Evolutionary conservation across 2,113 vertebrate species (phyloP), one percentile per base, ranked within the genome.

Genomic region (Tapirus terrestris): DNA sequence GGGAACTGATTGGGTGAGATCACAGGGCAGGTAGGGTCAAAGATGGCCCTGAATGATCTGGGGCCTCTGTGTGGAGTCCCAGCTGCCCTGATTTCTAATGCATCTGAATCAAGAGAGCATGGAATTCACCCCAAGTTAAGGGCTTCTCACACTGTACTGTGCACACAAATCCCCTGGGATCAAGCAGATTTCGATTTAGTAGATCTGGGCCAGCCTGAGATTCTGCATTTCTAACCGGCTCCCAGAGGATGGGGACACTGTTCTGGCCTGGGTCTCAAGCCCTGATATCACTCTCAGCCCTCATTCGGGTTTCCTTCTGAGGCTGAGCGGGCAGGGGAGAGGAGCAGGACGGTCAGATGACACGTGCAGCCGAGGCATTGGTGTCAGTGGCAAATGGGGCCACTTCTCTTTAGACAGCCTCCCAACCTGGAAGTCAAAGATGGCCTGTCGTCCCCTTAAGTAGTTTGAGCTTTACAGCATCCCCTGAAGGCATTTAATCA

Each of bases 181-280:
- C 56, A 76, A 48, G 60, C 68, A 60, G 76, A 36, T 45, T 90
- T 51, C 29, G 43, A 53, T 18, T 23, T 33, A 2, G 65, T 13
- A 36, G 25, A 39, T 51, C 18, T 3, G 20, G 63, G 89, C 21
- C 25, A 8, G 7, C 56, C 20, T 16, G 14, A 36, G 65, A 17
- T 20, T 11, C 80, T 58, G 58, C 65, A 68, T 68, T 68, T 68
- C 33, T 68, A n/a, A n/a, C 65, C 33, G 4, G 65, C 33, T n/a
- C 33, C 29, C 20, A 5, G 79, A 43, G 10, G 4, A 58, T 1
- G 25, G 21, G 4, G 23, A 31, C 0, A 5, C 58, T 8, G 6
- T 43, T 51, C 48, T 10, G 36, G 53, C 45, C 25, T 1, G 48
- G 36, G 45, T 33, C 29, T 33, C 12, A 1, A 20, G 12, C 16